phyloP scores from a whole-genome alignment of 2,888 invertebrate genomes.

The Mythimna impura region DNA sequence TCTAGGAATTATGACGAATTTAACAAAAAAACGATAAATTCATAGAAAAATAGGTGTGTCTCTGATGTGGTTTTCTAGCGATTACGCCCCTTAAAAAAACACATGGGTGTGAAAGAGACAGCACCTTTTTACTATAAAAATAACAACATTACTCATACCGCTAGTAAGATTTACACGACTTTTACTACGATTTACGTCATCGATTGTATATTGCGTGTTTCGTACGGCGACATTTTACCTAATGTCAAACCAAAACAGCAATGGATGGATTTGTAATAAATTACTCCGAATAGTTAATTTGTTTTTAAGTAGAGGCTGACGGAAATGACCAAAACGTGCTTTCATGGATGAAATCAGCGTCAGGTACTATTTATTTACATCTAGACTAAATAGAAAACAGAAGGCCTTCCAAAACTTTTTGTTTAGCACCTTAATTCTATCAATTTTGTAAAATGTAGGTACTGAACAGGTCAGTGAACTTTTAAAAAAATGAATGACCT shows the following conservation, averaged over 20 bases:
- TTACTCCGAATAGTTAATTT: neutral
- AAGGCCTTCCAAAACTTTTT: no score
- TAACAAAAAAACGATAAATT: neutral
- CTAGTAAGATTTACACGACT: constrained; percentile 3
- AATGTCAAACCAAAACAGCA: neutral
- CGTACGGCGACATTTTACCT: neutral
- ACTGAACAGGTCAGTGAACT: neutral
- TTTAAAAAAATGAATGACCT: neutral
- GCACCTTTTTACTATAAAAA: constrained; percentile 30
- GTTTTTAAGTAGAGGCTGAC: neutral
- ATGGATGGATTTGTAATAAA: neutral
- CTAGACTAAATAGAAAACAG: neutral
- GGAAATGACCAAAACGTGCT: neutral
- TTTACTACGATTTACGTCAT: constrained; percentile 36
- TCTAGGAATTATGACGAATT: neutral
- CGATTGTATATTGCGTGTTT: neutral
- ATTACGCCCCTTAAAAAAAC: constrained; percentile 21
- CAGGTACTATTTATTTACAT: neutral
- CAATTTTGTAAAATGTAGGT: no score
- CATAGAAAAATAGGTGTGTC: constrained; percentile 9
- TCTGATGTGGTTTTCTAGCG: no score
- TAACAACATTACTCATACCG: constrained; percentile 32
- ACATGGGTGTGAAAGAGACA: constrained; percentile 8
- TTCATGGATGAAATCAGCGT: constrained; percentile 1
- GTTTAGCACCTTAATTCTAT: no score